Evolutionary conservation across 2,888 invertebrate species (phyloP), one percentile per base, ranked within the genome.

Genomic region (Chymomyza fuscimana): DNA sequence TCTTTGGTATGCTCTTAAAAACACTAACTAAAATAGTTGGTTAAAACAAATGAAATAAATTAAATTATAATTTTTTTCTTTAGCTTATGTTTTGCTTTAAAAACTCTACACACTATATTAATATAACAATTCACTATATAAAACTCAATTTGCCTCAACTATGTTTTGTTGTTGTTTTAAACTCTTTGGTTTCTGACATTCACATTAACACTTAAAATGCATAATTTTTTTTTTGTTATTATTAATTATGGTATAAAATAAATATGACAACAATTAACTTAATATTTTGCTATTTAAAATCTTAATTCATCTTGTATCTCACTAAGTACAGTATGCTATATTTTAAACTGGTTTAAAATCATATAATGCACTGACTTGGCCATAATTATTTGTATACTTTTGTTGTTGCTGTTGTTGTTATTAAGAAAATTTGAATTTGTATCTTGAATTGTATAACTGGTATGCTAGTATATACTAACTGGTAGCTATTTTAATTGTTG

Each of bases 251-350:
- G 70, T 79, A 78, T 82, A 79, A 88, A 85, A 86, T 73, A 86
- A 81, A 76, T 76, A 69, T 78, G 85, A 82, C 82, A 86, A 86
- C 87, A 86, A 80, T 81, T 85, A 86, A 86, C 85, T 76, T 80
- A 86, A 87, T 77, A 88, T 74, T 85, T 78, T 69, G 75, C 85
- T 85, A 85, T 89, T 81, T 88, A 89, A 86, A 87, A 86, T 79
- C 81, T 75, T 64, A 74, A 76, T 74, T 50, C 61, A 32, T 46
- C 4, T 9, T 15, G 54, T 22, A 12, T 12, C 12, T 46, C 40
- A 46, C 40, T 46, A 46, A 46, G 40, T 46, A 46, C 40, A 46
- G 12, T 46, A 46, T 46, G 40, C 40, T 46, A 46, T 67, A 25
- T 25, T 25, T 25, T 25, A 25, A 69, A 75, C 75, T 69, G 67